Evolutionary conservation across 2,797 vertebrate species (phyloP).

Genomic region (Gallirallus australis): DNA sequence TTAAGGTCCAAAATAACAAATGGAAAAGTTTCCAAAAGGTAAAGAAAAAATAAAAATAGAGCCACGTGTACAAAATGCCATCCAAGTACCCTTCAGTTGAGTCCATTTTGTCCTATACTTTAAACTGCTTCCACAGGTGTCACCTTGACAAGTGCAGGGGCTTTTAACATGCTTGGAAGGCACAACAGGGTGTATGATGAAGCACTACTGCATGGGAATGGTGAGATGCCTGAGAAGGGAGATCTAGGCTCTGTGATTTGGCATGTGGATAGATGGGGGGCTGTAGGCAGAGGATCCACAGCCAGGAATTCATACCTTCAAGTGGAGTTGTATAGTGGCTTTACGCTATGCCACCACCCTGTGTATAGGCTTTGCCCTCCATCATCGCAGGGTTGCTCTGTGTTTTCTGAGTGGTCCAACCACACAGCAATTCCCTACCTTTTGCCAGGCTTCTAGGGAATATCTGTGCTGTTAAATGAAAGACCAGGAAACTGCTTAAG

Average conservation of each 20-base stretch:
- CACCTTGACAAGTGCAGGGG: background rate
- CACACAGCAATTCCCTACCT: no score
- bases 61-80: background rate
- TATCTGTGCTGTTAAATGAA: background rate
- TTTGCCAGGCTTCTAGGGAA: background rate
- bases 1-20: background rate
- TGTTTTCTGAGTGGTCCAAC: background rate
- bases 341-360: fast-evolving
- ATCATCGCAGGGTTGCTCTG: background rate
- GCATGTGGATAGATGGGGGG: fast-evolving
- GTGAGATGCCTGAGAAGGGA: background rate
- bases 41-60: background rate
- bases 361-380: background rate
- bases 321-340: fast-evolving
- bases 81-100: background rate
- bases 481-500: background rate
- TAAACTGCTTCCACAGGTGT: background rate
- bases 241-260: background rate
- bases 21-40: background rate
- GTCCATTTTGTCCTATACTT: background rate
- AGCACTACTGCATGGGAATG: background rate
- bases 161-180: background rate
- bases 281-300: background rate
- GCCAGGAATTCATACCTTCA: background rate
- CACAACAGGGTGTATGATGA: fast-evolving